Conservation (phyloP, 2,113 vertebrate genomes). For the Canis aureus region DNA sequence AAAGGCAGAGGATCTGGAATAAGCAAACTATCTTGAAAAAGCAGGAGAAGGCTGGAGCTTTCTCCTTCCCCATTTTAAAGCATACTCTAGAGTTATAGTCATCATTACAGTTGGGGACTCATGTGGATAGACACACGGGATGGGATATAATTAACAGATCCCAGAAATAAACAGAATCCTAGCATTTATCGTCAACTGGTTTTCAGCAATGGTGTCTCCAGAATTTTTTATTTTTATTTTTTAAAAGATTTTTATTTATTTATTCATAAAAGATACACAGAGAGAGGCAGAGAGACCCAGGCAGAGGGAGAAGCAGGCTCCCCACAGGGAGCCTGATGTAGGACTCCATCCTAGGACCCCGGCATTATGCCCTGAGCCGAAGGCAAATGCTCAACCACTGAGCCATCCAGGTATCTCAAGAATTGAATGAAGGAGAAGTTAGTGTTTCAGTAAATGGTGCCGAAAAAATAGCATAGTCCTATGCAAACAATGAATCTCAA, state of each 20-base stretch:
- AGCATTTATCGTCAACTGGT: fast-evolving
- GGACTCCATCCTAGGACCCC: no score
- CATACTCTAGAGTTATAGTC: fast-evolving
- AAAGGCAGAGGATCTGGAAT: fast-evolving
- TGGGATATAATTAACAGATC: neutral
- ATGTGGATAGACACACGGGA: neutral
- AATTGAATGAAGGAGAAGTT: fast-evolving
- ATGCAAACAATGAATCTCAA: neutral
- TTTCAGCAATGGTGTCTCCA: fast-evolving
- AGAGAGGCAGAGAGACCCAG: no score
- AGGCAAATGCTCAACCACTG: no score
- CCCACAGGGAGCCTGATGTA: no score
- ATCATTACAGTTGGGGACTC: no score
- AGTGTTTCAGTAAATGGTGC: neutral
- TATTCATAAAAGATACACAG: no score
- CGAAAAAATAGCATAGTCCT: fast-evolving
- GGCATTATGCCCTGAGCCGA: no score
- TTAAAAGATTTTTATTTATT: no score
- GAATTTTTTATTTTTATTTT: neutral
- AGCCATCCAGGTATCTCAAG: no score
- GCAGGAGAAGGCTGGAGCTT: fast-evolving
- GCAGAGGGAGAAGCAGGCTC: no score
- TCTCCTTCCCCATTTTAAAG: neutral
- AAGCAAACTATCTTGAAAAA: neutral
- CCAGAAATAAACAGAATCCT: neutral